Percentiles rank a stretch among this genome's conserved stretches.
These are phyloP conservation scores for Artemisiospiza belli DNA, from an alignment of 2,113 vertebrate species.

Conservation along the genomic window DNA sequence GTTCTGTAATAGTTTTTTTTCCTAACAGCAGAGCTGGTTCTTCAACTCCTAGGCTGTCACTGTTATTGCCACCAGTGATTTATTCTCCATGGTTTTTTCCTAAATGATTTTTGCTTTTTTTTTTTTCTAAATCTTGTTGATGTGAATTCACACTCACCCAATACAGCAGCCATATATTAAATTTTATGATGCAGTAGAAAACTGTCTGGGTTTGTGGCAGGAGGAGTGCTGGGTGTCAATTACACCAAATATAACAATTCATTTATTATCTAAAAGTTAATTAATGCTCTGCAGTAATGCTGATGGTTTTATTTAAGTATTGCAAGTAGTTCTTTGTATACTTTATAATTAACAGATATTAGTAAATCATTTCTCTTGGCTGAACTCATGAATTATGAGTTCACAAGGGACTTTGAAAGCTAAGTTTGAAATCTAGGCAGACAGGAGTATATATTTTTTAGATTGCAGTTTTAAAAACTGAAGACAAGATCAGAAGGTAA, in stretches of 20 bases:
- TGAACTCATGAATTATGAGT: neutral
- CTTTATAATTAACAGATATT: neutral
- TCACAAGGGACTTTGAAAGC: neutral
- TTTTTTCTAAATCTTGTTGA: neutral
- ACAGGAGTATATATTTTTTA: slow-evolving; percentile 13
- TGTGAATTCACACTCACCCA: neutral
- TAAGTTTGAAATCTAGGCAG: neutral
- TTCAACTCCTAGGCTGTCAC: neutral
- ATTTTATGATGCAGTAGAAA: slow-evolving; percentile 40
- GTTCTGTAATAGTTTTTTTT: neutral
- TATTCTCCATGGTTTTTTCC: neutral
- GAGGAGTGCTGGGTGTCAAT: neutral
- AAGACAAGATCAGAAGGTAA: slow-evolving; percentile 87
- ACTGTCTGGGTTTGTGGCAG: neutral
- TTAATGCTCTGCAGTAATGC: neutral
- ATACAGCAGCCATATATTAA: neutral
- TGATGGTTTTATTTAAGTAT: neutral
- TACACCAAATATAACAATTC: neutral
- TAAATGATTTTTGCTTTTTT: neutral
- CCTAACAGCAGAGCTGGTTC: neutral
- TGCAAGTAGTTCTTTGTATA: neutral
- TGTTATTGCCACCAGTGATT: neutral
- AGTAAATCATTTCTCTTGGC: neutral
- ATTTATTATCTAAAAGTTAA: neutral
- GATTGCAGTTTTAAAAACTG: slow-evolving; percentile 64